Percentiles rank a stretch among this genome's conserved stretches.
These are phyloP conservation scores for Neolamprologus cancellatus DNA, from an alignment of 2,113 vertebrate genomes.

Conservation along the genomic window DNA sequence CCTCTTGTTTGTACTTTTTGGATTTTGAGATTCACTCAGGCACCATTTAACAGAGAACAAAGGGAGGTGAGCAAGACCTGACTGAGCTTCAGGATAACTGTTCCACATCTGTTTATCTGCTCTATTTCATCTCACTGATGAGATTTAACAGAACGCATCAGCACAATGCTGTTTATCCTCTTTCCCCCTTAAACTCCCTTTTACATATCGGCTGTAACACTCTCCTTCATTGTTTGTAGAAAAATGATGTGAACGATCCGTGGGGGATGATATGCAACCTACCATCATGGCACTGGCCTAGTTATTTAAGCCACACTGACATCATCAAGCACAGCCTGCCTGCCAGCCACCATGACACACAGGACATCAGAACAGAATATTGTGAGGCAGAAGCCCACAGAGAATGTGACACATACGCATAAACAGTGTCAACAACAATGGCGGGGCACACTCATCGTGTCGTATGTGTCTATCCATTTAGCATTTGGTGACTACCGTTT, in stretches of 20 bases:
- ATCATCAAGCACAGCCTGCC: constrained; percentile 29
- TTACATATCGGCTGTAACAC: neutral
- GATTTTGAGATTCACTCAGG: neutral
- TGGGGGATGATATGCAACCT: neutral
- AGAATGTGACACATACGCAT: constrained; percentile 20
- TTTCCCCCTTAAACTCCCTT: neutral
- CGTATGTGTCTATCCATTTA: neutral
- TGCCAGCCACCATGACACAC: constrained; percentile 40
- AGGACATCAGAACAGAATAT: constrained; percentile 3
- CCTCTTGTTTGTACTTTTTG: neutral
- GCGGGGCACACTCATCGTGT: neutral
- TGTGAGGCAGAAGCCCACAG: neutral
- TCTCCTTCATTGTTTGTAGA: neutral
- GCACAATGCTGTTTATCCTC: neutral
- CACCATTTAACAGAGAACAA: neutral
- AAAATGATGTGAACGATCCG: neutral
- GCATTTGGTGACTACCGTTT: neutral
- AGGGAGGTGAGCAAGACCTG: neutral
- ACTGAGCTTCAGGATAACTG: neutral
- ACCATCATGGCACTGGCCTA: constrained; percentile 8
- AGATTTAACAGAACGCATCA: constrained; percentile 21
- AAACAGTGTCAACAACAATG: constrained; percentile 22
- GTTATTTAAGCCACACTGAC: constrained; percentile 29
- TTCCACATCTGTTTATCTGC: constrained; percentile 27
- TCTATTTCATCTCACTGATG: constrained; percentile 19